A percentile compares a stretch with the other conserved stretches of the same genome.
phyloP scores from a whole-genome alignment of 35 echinoderm and acorn worm species.

The Apostichopus californicus region DNA sequence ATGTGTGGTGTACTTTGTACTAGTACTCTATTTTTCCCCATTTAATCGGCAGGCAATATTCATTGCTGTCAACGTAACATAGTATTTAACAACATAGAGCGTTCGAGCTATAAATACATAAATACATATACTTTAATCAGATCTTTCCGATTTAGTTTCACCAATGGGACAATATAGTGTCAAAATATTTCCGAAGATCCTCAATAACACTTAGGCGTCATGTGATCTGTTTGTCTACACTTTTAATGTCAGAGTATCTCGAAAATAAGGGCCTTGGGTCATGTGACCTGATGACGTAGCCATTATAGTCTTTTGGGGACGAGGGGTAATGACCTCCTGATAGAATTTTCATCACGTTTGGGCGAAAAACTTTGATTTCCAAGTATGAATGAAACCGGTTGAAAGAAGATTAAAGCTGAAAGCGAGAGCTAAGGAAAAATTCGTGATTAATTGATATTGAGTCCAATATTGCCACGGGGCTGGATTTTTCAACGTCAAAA shows the following conservation, averaged over 20 bases:
- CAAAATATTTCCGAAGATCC: too few relatives aligned
- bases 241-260: neutral
- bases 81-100: neutral
- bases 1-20: too few relatives aligned
- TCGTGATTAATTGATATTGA: constrained; percentile 23
- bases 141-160: neutral
- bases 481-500: constrained; percentile 23
- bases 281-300: constrained; percentile 7
- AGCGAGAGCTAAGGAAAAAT: neutral
- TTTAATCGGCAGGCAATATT: too few relatives aligned
- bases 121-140: neutral
- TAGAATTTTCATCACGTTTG: constrained; percentile 6
- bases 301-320: neutral
- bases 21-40: too few relatives aligned
- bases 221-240: neutral
- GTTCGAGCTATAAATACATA: neutral
- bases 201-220: neutral
- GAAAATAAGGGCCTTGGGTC: constrained; percentile 1
- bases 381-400: neutral
- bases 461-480: constrained; percentile 5
- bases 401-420: constrained; percentile 3
- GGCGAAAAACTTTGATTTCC: neutral
- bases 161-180: neutral
- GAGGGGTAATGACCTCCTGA: constrained; percentile 1
- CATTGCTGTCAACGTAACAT: neutral